A percentile compares a stretch with the other conserved stretches of the same genome.
Evolutionary conservation across 2,888 invertebrate species (phyloP).

Genomic region (Drosophila rellima): DNA sequence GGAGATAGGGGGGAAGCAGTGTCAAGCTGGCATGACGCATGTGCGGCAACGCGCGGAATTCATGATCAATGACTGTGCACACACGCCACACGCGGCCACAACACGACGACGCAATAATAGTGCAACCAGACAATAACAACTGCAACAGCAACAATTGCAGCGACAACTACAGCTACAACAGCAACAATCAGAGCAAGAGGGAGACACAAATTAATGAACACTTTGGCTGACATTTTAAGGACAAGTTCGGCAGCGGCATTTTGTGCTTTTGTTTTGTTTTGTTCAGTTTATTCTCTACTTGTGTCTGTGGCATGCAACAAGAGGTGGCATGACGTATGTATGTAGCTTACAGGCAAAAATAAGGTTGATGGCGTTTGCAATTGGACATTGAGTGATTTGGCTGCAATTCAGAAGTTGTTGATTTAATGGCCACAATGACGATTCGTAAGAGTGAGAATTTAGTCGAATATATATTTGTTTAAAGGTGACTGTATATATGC

Average conservation of each 20-base stretch:
- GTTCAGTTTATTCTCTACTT: slow-evolving; percentile 17
- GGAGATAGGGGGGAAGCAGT: slow-evolving; percentile 31
- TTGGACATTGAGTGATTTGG: slow-evolving; percentile 72
- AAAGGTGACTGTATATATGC: too few species aligned
- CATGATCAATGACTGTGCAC: slow-evolving; percentile 80
- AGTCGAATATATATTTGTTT: not conserved
- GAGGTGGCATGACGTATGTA: slow-evolving; percentile 13
- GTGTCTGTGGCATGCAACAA: slow-evolving; percentile 47
- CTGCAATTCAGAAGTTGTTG: slow-evolving; percentile 27
- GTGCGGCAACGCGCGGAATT: slow-evolving; percentile 75
- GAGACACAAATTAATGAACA: slow-evolving; percentile 80
- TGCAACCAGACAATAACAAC: slow-evolving; percentile 61
- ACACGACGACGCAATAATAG: slow-evolving; percentile 55
- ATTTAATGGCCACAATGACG: slow-evolving; percentile 27
- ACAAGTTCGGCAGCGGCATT: slow-evolving; percentile 74
- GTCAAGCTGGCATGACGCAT: slow-evolving; percentile 74
- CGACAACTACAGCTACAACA: slow-evolving; percentile 30
- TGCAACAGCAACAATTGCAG: slow-evolving; percentile 47
- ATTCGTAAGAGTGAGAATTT: slow-evolving; percentile 1
- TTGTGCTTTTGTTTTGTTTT: slow-evolving; percentile 41
- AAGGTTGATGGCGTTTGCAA: slow-evolving; percentile 58
- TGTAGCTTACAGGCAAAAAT: slow-evolving; percentile 1
- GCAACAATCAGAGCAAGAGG: slow-evolving; percentile 52
- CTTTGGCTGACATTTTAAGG: slow-evolving; percentile 81
- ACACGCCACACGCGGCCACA: slow-evolving; percentile 63